Evolutionary conservation across 2,113 vertebrate species (phyloP), one percentile per base, ranked within the genome.

Genomic region (Donacobius atricapilla): DNA sequence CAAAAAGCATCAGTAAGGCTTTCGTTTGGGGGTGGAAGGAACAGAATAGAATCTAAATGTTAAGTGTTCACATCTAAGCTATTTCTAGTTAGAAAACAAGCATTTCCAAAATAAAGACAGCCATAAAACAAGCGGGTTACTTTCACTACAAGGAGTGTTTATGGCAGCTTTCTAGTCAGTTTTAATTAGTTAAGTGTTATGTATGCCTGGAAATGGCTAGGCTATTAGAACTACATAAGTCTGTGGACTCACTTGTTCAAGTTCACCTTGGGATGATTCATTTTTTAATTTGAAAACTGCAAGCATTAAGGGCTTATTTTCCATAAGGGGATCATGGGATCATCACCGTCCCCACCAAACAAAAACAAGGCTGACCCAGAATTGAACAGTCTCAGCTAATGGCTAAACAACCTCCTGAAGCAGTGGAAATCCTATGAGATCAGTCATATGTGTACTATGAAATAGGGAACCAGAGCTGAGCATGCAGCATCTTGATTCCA

Each of bases 361-460:
- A 27, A 76, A 85, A 76, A 4, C 24, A 64, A 56, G 21, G 39
- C 39, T 79, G 57, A 54, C 9, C 10, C 21, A 37, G 35, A 39
- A 88, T 19, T 64, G 44, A 83, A 76, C 21, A 17, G 23, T 20
- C 40, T 48, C 4, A 4, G 60, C 9, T 24, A 82, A 60, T 0
- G 64, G 57, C 48, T 63, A 14, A 60, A 60, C 7, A 13, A 28
- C 33, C 33, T 39, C 48, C 3, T n/a, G 45, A 77, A 72, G 83
- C 57, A 65, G 44, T 2, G 7, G 40, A 37, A 6, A 60, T 48
- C 28, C 42, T 37, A 15, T 10, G 6, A 15, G 44, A 66, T 70
- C 33, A 28, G 48, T 8, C 0, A 0, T 11, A 60, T 13, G 19
- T 0, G 0, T 12, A 54, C 39, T 14, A 30, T 1, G 24, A 53